Evolutionary conservation across 1,140 invertebrate genomes (phyloP), one percentile per base, ranked within the genome.

Genomic region (Eufriesea mexicana): DNA sequence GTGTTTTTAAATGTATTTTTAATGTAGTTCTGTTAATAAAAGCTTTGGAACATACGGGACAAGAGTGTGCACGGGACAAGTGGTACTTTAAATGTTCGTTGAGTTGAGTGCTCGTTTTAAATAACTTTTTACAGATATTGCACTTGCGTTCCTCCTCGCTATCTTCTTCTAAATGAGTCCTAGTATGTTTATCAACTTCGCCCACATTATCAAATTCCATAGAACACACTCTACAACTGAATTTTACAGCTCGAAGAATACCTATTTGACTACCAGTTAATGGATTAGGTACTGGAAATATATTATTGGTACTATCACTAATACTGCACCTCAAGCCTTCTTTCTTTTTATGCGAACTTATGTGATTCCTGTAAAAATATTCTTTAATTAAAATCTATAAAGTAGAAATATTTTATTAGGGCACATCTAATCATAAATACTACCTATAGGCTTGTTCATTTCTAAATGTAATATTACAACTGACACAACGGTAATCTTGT

Each of bases 1-100:
- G 92, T 5, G 81, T 91, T 70, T 91, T 92, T 70, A 91, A 66
- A 47, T 93, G 92, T 83, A 87, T 89, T 68, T 90, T 87, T 5
- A 93, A 73, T 18, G 90, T 87, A 9, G 87, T 80, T 86, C 82
- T 88, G 77, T 92, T 93, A 20, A 93, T 91, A 45, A 93, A 93
- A 12, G 84, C 84, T 83, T 93, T 93, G 2, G 85, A 84, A 61
- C 92, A 93, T 55, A 91, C 73, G 1, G 89, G 86, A 74, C 92
- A 93, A 6, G 86, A 71, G 62, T 90, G 82, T 23, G 86, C 89
- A 6, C 85, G 85, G 2, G 88, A 70, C 16, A 92, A 71, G 45
- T 93, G 92, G 25, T 83, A 83, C 14, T 88, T 86, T n/a, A 93
- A 68, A 74, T 92, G 92, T 45, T 90, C 86, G 16, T 80, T 89